Conservation (phyloP, 2,113 vertebrate genomes). For the Procavia capensis region DNA sequence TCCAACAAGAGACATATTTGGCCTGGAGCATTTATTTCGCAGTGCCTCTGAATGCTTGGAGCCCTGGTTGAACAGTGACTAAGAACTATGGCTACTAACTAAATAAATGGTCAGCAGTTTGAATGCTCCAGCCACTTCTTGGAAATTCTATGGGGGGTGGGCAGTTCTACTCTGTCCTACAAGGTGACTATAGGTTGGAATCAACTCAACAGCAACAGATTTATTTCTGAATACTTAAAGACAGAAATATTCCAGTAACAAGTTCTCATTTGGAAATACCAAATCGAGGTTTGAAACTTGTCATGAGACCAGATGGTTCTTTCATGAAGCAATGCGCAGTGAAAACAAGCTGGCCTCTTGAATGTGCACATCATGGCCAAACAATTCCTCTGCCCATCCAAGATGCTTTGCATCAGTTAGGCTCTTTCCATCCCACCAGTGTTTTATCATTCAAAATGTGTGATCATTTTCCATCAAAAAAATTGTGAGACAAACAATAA, state of each 20-base stretch:
- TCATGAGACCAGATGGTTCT: slow-evolving; percentile 51
- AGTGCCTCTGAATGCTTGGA: slow-evolving; percentile 68
- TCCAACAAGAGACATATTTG: slow-evolving; percentile 22
- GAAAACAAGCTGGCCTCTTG: slow-evolving; percentile 73
- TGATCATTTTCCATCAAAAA: slow-evolving; percentile 41
- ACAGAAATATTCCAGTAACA: slow-evolving; percentile 69
- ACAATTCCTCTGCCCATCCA: not conserved
- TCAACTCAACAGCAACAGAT: no score
- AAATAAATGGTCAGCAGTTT: no score
- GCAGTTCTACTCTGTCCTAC: no score
- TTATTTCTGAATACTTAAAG: slow-evolving; percentile 62
- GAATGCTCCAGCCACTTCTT: no score
- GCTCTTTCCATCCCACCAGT: not conserved
- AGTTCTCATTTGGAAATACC: slow-evolving; percentile 78
- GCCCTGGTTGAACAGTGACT: no score
- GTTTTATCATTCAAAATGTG: not conserved
- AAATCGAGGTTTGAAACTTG: slow-evolving; percentile 47
- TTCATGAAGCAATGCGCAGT: slow-evolving; percentile 31
- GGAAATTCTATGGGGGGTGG: no score
- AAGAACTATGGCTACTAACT: no score
- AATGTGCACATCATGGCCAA: not conserved
- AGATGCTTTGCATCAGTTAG: slow-evolving; percentile 35
- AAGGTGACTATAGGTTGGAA: no score
- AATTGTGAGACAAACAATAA: not conserved
- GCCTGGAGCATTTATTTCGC: slow-evolving; percentile 60